These are phyloP conservation scores for Eumaeus atala DNA, from an alignment of 1,140 invertebrate species.

Conservation along the genomic window DNA sequence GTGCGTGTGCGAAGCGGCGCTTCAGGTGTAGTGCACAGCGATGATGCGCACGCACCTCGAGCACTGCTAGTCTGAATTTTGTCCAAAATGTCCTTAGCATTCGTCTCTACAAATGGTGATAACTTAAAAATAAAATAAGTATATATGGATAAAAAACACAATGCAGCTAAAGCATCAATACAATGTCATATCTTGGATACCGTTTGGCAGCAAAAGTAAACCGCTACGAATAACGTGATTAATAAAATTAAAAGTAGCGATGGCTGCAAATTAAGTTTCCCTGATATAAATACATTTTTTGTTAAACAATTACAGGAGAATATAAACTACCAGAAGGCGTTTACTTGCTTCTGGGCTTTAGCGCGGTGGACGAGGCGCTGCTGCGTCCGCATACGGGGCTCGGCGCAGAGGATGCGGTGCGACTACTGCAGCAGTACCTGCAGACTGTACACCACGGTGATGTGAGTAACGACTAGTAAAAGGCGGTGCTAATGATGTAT, in stretches of 20 bases:
- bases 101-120: too few relatives aligned
- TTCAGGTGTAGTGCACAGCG: conserved; percentile 86
- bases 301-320: conserved; percentile 77
- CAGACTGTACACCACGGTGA: conserved; percentile 81
- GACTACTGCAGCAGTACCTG: conserved; percentile 85
- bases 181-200: too few relatives aligned
- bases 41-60: conserved; percentile 89
- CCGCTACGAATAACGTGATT: too few relatives aligned
- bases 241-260: too few relatives aligned
- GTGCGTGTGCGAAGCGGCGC: conserved; percentile 82
- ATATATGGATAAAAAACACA: too few relatives aligned
- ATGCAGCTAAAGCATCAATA: too few relatives aligned
- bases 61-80: too few relatives aligned
- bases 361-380: conserved; percentile 88
- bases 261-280: too few relatives aligned
- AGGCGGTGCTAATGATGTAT: not conserved
- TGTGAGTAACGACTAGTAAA: conserved; percentile 58
- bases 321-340: conserved; percentile 87
- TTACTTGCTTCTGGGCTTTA: conserved; percentile 91
- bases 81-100: too few relatives aligned
- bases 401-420: conserved; percentile 85
- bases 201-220: too few relatives aligned
- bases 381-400: conserved; percentile 85
- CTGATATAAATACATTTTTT: too few relatives aligned
- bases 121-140: too few relatives aligned